Evolutionary conservation across 2,113 vertebrate species (phyloP), one percentile per base, ranked within the genome.

Genomic region (Solenodon paradoxus): DNA sequence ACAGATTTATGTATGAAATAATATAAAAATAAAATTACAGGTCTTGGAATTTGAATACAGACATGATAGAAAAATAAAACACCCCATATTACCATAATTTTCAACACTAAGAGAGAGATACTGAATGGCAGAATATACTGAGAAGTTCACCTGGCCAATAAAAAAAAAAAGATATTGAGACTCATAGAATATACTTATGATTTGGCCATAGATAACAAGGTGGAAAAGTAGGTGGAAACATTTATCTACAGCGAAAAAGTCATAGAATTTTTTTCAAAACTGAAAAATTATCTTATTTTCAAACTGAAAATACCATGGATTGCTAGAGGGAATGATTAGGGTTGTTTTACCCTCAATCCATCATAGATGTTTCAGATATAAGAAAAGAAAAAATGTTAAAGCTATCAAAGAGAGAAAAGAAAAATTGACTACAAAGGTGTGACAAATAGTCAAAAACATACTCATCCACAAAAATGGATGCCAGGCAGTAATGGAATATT

Each of bases 261-360:
- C 1, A 20, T 81, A 75, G 19, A 45, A 16, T 77, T 87, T 61
- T 88, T 83, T 26, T 75, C n/a, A n/a, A 11, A 93, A 53, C 38
- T 77, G 30, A 92, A 66, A 7, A 90, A 68, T n/a, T 24, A 75
- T 17, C 17, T 17, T 15, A 40, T 84, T 26, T 95, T 93, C 68
- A 93, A 26, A 55, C 17, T 57, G 42, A 81, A 83, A 93, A 11
- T 55, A 40, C 17, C 16, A n/a, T 28, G 77, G 35, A n/a, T 45
- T 45, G 2, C 12, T 32, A 80, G 45, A 66, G 24, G 88, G 57
- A 16, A 69, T 51, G 64, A 74, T 72, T 24, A 38, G 32, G 77
- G 8, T 61, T 38, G 64, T 47, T 45, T 4, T 7, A 26, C 19
- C 5, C 15, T 10, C 61, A 5, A 6, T 82, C 32, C 30, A 26